Conservation (phyloP, 2,113 vertebrate genomes). For the Oceanodroma tethys region DNA sequence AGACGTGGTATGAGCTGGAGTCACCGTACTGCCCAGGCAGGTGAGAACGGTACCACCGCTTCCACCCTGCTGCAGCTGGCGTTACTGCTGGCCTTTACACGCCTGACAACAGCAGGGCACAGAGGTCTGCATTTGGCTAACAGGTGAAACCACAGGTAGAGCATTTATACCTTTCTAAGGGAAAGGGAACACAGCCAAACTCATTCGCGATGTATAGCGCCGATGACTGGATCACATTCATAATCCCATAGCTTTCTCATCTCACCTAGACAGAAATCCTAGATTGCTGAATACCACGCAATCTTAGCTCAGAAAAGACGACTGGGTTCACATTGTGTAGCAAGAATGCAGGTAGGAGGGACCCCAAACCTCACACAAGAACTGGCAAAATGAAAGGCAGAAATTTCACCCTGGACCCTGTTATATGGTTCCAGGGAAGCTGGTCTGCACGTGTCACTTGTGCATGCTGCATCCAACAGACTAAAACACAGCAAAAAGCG, state of each 20-base stretch:
- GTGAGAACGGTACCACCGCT: accelerated
- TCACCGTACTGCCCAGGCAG: not conserved
- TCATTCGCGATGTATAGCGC: not conserved
- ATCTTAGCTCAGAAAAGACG: not conserved
- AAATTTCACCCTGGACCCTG: not conserved
- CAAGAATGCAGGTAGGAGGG: not conserved
- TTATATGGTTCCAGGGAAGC: not conserved
- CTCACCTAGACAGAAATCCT: not conserved
- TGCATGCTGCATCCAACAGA: not conserved
- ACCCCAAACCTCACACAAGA: not conserved
- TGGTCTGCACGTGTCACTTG: not conserved
- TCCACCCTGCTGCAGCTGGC: not conserved
- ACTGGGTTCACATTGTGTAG: accelerated
- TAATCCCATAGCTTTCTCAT: not conserved
- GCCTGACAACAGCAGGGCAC: not conserved
- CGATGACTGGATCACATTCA: not conserved
- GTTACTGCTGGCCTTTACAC: not conserved
- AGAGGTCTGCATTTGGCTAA: not conserved
- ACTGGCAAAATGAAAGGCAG: not conserved
- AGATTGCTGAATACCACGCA: accelerated
- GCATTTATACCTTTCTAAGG: not conserved
- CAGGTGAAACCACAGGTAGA: not conserved
- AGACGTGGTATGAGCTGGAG: not conserved
- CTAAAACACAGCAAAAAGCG: not conserved
- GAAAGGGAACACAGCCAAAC: not conserved